These are phyloP conservation scores for Laspeyria flexula DNA, from an alignment of 2,888 invertebrate genomes.

Conservation along the genomic window DNA sequence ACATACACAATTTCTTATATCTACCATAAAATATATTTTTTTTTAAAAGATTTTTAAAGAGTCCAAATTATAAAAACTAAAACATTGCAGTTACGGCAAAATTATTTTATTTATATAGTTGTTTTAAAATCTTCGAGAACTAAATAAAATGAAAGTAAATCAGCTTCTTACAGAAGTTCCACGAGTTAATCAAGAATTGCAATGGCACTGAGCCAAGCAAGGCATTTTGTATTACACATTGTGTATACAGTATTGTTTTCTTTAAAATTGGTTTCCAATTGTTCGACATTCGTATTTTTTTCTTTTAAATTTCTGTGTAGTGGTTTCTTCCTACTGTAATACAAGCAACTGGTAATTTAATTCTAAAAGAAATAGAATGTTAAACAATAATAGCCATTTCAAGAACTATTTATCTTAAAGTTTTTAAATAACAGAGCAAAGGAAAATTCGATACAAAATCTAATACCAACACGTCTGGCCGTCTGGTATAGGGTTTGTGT, in stretches of 20 bases:
- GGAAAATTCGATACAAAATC: too few relatives aligned
- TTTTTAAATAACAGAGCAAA: too few relatives aligned
- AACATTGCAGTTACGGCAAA: not conserved
- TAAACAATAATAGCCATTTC: too few relatives aligned
- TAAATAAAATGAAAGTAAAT: not conserved
- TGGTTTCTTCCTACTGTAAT: not conserved
- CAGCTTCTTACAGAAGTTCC: not conserved
- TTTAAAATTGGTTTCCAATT: constrained; percentile 2
- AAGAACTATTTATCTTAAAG: too few relatives aligned
- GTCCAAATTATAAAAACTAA: too few relatives aligned
- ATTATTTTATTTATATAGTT: not conserved
- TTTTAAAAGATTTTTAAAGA: too few relatives aligned
- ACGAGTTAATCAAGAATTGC: constrained; percentile 7
- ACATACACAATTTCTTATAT: too few relatives aligned
- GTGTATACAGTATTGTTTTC: constrained; percentile 2
- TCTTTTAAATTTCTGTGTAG: not conserved
- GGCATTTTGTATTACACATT: constrained; percentile 8
- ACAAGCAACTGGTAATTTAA: too few relatives aligned
- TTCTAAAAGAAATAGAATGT: too few relatives aligned
- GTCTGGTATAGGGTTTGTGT: too few relatives aligned
- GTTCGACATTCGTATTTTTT: not conserved
- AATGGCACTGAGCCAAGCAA: constrained; percentile 12
- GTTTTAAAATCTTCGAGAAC: not conserved
- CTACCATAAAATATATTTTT: too few relatives aligned
- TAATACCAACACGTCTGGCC: too few relatives aligned